These are phyloP conservation scores for Microcaecilia unicolor DNA, from an alignment of 2,797 vertebrate genomes.

Conservation along the genomic window DNA sequence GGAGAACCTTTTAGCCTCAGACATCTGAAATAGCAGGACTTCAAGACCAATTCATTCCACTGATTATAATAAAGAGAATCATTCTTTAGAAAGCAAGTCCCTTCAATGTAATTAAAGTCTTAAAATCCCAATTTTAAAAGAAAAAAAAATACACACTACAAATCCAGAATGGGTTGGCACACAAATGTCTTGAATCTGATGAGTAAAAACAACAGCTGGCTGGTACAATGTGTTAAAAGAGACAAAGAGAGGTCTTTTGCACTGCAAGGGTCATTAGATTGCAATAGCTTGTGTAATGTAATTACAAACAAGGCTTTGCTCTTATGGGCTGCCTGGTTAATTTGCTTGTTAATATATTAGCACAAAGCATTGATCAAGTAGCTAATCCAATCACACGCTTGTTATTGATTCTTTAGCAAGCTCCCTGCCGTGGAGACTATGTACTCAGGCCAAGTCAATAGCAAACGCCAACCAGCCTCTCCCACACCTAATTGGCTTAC, in stretches of 20 bases:
- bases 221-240: conserved; percentile 13
- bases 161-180: neutral
- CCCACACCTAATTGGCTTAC: conserved; percentile 87
- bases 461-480: conserved; percentile 74
- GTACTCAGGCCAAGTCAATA: conserved; percentile 74
- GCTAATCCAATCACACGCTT: conserved; percentile 86
- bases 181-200: too few relatives aligned
- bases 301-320: conserved; percentile 58
- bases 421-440: conserved; percentile 80
- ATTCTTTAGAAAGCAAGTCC: too few relatives aligned
- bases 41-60: neutral
- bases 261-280: conserved; percentile 55
- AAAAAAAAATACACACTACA: too few relatives aligned
- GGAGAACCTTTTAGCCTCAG: conserved; percentile 7
- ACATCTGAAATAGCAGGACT: conserved; percentile 8
- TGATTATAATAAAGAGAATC: too few relatives aligned
- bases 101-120: too few relatives aligned
- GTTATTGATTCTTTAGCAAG: conserved; percentile 84
- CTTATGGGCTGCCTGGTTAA: conserved; percentile 67
- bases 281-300: conserved; percentile 55
- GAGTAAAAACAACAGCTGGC: too few relatives aligned
- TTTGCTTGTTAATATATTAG: conserved; percentile 98
- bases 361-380: conserved; percentile 82
- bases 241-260: conserved; percentile 52
- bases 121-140: too few relatives aligned